phyloP scores from a whole-genome alignment of 2,797 vertebrate species.

The Pogoniulus pusillus region DNA sequence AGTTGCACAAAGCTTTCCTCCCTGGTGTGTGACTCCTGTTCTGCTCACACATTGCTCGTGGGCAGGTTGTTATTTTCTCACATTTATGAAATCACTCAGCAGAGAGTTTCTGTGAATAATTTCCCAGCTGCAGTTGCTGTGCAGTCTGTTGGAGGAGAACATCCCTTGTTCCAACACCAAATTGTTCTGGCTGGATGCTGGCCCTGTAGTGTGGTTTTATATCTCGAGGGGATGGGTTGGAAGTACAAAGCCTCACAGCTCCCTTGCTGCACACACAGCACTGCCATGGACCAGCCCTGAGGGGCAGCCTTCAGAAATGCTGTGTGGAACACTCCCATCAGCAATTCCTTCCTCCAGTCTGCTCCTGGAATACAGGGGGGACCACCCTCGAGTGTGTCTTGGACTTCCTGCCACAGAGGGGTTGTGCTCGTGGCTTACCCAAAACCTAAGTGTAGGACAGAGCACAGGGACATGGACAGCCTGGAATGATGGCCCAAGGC shows the following conservation, averaged over 20 bases:
- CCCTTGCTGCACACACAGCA: background rate
- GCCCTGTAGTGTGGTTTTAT: background rate
- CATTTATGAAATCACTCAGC: background rate
- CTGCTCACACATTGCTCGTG: background rate
- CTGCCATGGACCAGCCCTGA: background rate
- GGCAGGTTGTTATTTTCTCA: conserved; percentile 1
- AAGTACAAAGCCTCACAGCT: background rate
- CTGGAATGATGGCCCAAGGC: too few relatives aligned
- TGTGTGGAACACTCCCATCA: background rate
- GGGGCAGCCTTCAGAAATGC: background rate
- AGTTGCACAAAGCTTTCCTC: background rate
- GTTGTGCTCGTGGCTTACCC: background rate
- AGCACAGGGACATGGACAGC: too few relatives aligned
- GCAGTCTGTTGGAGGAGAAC: background rate
- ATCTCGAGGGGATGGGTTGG: background rate
- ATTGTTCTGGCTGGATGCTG: background rate
- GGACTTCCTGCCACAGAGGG: background rate
- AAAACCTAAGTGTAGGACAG: background rate
- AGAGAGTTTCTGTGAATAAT: background rate
- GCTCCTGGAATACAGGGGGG: background rate
- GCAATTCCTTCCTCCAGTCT: background rate
- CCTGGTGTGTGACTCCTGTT: background rate
- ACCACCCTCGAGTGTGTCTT: rapidly evolving
- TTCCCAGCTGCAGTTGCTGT: background rate
- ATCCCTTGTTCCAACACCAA: background rate